phyloP scores from a whole-genome alignment of 2,113 vertebrate genomes.

The Ctenodactylus gundi region DNA sequence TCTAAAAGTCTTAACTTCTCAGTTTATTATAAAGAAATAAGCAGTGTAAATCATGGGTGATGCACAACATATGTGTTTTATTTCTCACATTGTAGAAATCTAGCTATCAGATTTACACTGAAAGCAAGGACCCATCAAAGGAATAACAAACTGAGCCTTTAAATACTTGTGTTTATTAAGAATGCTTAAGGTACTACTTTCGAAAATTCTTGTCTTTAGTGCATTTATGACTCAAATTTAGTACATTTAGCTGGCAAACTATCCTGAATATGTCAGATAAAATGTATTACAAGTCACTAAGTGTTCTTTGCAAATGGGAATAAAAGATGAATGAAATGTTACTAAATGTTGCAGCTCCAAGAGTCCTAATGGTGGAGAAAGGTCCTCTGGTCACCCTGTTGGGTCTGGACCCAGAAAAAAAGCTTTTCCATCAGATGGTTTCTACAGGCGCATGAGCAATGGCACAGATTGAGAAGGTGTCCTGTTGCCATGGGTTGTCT shows the following conservation, averaged over 20 bases:
- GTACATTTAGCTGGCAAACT: background rate
- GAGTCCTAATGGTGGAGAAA: background rate
- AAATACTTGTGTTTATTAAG: background rate
- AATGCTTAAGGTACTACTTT: background rate
- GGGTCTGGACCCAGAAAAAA: background rate
- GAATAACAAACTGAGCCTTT: background rate
- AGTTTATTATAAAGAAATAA: background rate
- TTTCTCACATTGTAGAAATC: background rate
- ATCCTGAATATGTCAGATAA: background rate
- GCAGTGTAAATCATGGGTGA: background rate
- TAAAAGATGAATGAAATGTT: background rate
- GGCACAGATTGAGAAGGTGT: background rate
- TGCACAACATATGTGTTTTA: background rate
- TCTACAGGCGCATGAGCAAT: background rate
- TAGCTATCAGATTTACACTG: background rate
- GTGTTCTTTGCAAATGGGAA: background rate
- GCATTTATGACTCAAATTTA: constrained; percentile 32
- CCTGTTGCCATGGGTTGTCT: background rate
- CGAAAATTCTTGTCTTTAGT: background rate
- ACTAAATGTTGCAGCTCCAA: background rate
- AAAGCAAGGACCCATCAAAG: constrained; percentile 4
- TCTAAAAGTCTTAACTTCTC: background rate
- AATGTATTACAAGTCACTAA: background rate
- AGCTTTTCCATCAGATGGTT: background rate
- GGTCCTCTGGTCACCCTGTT: background rate